Conservation (phyloP, 1,140 invertebrate genomes). For the Eulimnadia texana region DNA sequence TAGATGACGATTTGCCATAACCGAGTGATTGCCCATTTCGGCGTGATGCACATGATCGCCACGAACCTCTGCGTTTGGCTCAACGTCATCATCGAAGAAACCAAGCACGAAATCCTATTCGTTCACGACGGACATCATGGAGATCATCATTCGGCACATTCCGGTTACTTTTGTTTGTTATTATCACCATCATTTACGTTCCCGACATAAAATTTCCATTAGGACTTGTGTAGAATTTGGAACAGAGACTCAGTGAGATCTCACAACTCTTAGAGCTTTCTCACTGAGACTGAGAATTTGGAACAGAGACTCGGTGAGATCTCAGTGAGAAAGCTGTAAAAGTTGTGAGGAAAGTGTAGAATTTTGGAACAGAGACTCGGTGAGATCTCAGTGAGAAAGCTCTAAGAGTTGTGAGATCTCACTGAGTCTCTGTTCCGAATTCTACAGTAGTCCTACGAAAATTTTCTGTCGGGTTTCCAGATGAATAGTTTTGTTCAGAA, state of each 20-base stretch:
- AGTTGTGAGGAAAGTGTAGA: too few species aligned
- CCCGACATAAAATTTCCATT: background rate
- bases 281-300: too few species aligned
- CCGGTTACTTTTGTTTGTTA: background rate
- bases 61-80: conserved; percentile 48
- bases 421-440: too few species aligned
- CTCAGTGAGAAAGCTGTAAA: background rate
- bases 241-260: too few species aligned
- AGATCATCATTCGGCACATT: background rate
- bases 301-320: too few species aligned
- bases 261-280: too few species aligned
- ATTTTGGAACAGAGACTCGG: too few species aligned
- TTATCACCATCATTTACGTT: background rate
- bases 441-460: too few species aligned
- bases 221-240: background rate
- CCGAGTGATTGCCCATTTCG: conserved; percentile 53
- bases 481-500: too few species aligned
- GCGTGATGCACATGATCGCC: conserved; percentile 42
- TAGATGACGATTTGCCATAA: conserved; percentile 75
- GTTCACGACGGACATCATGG: conserved; percentile 19
- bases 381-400: too few species aligned
- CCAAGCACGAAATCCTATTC: conserved; percentile 40
- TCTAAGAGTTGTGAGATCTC: too few species aligned
- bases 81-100: conserved; percentile 44
- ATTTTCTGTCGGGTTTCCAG: too few species aligned